A percentile compares a stretch with the other conserved stretches of the same genome.
phyloP scores from a whole-genome alignment of 2,113 vertebrate species.

The Fulmarus glacialis region DNA sequence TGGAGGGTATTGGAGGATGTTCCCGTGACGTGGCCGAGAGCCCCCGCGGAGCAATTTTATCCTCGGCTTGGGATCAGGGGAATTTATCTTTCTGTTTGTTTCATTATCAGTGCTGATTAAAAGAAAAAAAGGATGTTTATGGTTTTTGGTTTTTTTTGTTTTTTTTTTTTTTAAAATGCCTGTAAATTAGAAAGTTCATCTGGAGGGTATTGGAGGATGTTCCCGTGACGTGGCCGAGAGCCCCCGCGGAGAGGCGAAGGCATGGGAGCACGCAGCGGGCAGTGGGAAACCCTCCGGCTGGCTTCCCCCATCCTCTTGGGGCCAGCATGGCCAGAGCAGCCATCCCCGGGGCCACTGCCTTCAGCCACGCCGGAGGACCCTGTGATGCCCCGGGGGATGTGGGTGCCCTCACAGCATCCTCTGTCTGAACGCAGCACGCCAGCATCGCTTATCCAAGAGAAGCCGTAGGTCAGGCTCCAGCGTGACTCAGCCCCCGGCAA shows the following conservation, averaged over 20 bases:
- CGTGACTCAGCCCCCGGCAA: background rate
- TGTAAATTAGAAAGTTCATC: background rate
- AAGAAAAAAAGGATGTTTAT: background rate
- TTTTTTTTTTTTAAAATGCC: background rate
- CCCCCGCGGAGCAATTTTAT: background rate
- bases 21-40: accelerated
- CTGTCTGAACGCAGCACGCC: accelerated
- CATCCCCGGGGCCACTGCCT: accelerated
- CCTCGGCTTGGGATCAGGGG: no score
- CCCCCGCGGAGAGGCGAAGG: background rate
- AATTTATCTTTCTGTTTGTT: no score
- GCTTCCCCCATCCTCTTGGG: background rate
- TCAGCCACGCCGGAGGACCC: background rate
- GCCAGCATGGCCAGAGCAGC: background rate
- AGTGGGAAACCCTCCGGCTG: background rate
- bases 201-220: background rate
- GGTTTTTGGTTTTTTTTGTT: background rate
- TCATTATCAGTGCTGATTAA: no score
- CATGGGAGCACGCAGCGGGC: accelerated
- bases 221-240: accelerated
- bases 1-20: background rate
- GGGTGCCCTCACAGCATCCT: background rate
- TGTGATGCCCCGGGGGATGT: accelerated
- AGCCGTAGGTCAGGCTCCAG: background rate
- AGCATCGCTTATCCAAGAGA: background rate